phyloP scores from a whole-genome alignment of 2,888 invertebrate genomes.

The Aphodius sticticus region DNA sequence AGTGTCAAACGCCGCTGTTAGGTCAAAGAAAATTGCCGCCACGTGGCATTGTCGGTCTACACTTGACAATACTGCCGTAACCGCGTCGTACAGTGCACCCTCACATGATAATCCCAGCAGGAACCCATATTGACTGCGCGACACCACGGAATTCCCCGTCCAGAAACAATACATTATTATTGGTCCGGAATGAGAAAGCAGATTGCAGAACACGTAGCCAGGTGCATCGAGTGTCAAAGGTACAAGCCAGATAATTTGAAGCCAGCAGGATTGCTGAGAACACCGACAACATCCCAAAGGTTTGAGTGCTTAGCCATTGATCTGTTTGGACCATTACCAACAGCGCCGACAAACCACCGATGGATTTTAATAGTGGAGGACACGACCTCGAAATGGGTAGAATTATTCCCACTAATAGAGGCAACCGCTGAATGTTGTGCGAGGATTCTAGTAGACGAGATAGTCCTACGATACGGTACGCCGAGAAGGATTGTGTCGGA shows the following conservation, averaged over 20 bases:
- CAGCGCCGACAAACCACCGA: constrained; percentile 11
- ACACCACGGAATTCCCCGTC: no score
- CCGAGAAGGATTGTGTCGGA: constrained; percentile 51
- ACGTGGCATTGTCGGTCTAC: no score
- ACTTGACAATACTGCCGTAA: no score
- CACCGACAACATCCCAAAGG: constrained; percentile 36
- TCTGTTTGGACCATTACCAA: constrained; percentile 28
- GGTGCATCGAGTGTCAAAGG: constrained; percentile 46
- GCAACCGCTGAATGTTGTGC: constrained; percentile 47
- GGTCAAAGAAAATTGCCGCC: no score
- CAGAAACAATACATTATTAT: no score
- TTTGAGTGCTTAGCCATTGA: constrained; percentile 29
- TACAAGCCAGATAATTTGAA: constrained; percentile 46
- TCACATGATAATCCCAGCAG: no score
- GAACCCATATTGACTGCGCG: no score
- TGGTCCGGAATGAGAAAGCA: constrained; percentile 45
- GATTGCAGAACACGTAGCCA: constrained; percentile 41
- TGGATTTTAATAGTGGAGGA: constrained; percentile 48
- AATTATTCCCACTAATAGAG: constrained; percentile 40
- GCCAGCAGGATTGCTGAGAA: constrained; percentile 49
- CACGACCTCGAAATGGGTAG: constrained; percentile 46
- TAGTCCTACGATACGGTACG: constrained; percentile 49
- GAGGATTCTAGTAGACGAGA: constrained; percentile 44
- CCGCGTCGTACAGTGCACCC: no score
- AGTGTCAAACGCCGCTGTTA: no score